Conservation (phyloP, 2,113 vertebrate species). For the Isurus oxyrinchus region DNA sequence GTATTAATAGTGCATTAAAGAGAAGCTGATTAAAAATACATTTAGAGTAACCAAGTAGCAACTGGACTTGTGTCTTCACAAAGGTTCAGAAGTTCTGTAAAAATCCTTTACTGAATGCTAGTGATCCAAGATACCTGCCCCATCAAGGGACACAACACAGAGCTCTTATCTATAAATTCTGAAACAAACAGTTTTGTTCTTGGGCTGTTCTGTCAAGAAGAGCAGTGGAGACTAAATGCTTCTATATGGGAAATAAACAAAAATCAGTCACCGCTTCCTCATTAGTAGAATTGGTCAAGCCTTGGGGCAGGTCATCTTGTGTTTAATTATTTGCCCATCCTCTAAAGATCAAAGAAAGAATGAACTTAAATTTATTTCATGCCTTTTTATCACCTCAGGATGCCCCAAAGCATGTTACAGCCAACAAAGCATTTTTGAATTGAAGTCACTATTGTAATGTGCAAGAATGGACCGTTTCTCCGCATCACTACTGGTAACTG, state of each 20-base stretch:
- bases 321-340: not conserved
- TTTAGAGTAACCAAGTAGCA: constrained; percentile 12
- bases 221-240: not conserved
- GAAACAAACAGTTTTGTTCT: not conserved
- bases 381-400: not conserved
- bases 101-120: not conserved
- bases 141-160: not conserved
- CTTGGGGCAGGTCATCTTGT: not conserved
- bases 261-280: too few relatives aligned
- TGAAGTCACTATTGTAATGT: not conserved
- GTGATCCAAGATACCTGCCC: not conserved
- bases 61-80: too few relatives aligned
- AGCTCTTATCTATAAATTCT: not conserved
- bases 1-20: constrained; percentile 22
- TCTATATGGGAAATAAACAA: not conserved
- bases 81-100: not conserved
- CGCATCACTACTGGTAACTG: too few relatives aligned
- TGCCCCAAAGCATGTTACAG: not conserved
- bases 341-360: not conserved
- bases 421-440: not conserved
- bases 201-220: not conserved
- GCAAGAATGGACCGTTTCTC: not conserved
- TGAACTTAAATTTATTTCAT: not conserved
- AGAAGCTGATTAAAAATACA: constrained; percentile 23
- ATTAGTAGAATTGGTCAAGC: too few relatives aligned